These are phyloP conservation scores for Drosophila parvula DNA, from an alignment of 1,140 invertebrate species.

Conservation along the genomic window DNA sequence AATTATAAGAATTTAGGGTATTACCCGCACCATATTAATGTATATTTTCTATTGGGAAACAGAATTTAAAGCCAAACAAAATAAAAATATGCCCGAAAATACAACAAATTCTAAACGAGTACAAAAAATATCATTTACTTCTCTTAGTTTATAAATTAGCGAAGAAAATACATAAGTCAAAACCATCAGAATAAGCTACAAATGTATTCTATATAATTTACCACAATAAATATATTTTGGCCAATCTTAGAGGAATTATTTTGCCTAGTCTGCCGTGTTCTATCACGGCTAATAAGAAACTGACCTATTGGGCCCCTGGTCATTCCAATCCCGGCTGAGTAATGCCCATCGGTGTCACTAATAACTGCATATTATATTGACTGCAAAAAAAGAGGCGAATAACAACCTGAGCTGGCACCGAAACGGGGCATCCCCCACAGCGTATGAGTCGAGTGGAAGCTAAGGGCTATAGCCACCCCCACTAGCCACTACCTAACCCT, in stretches of 20 bases:
- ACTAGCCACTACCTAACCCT: conserved; percentile 29
- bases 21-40: neutral
- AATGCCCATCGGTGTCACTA: conserved; percentile 68
- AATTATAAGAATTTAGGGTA: neutral
- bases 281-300: conserved; percentile 4
- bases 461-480: conserved; percentile 36
- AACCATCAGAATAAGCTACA: no score
- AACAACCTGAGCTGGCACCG: conserved; percentile 38
- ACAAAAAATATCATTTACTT: neutral
- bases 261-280: no score
- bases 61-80: conserved; percentile 1
- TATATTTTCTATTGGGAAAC: conserved; percentile 14
- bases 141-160: no score
- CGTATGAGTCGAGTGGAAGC: conserved; percentile 34
- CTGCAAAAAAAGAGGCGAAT: conserved; percentile 43
- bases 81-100: neutral
- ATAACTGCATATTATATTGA: conserved; percentile 77
- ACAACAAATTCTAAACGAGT: neutral
- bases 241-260: neutral
- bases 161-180: no score
- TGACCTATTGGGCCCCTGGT: conserved; percentile 41
- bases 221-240: neutral
- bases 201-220: no score
- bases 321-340: conserved; percentile 19
- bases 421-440: conserved; percentile 30